These are phyloP conservation scores for rat (Rattus norvegicus) DNA, from an alignment of 2,113 vertebrate genomes.

Conservation along the genomic window GRCr8 NC_086023.1:118570001-118570500, in stretches of 20 bases:
- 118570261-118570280: too few relatives aligned
- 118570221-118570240: neutral
- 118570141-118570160: neutral
- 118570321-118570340: neutral
- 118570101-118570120: neutral
- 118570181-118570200: neutral
- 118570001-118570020: neutral
- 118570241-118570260: neutral
- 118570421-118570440: neutral
- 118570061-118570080: neutral
- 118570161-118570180: neutral
- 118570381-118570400: slow-evolving; percentile 50
- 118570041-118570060: neutral
- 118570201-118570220: neutral
- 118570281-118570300: neutral
- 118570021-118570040: neutral
- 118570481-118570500: slow-evolving; percentile 32
- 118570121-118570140: neutral
- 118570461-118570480: slow-evolving; percentile 8
- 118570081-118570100: neutral
- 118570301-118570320: neutral
- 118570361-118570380: neutral
- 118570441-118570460: neutral
- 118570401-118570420: slow-evolving; percentile 45
- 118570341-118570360: neutral